Evolutionary conservation across 1,140 invertebrate genomes (phyloP).

Genomic region (Lepidurus apus): DNA sequence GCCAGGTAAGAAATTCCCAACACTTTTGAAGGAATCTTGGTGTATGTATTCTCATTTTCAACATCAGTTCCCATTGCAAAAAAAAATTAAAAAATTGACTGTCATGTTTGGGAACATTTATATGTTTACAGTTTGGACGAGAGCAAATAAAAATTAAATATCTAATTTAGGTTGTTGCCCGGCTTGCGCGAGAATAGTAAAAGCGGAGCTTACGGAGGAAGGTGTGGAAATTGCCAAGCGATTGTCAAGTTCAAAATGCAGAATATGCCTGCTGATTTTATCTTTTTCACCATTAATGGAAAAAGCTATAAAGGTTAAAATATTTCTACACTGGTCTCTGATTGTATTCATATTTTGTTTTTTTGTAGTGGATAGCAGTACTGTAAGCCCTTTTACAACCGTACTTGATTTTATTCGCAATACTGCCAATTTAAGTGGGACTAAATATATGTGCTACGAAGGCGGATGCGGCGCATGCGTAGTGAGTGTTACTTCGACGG

Average conservation of each 20-base stretch:
- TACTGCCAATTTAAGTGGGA: too few species aligned
- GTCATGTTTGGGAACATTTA: too few species aligned
- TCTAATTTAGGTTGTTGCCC: background rate
- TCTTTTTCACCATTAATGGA: background rate
- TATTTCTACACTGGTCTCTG: background rate
- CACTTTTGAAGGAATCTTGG: background rate
- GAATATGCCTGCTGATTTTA: background rate
- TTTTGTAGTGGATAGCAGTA: background rate
- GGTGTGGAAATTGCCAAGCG: background rate
- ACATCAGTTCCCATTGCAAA: too few species aligned
- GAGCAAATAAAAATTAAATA: background rate
- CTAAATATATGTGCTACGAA: too few species aligned
- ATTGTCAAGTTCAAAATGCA: background rate
- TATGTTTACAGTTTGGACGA: too few species aligned
- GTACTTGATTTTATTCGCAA: too few species aligned
- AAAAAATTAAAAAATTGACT: too few species aligned
- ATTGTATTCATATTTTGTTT: background rate
- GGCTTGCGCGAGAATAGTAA: background rate
- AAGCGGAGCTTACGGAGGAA: slow-evolving; percentile 4
- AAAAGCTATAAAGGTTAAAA: background rate
- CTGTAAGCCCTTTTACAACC: too few species aligned
- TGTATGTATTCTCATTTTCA: too few species aligned
- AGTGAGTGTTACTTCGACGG: too few species aligned
- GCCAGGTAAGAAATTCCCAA: background rate
- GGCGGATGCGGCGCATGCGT: too few species aligned